Evolutionary conservation across 2,888 invertebrate genomes (phyloP).

Genomic region (Oscheius sp.): DNA sequence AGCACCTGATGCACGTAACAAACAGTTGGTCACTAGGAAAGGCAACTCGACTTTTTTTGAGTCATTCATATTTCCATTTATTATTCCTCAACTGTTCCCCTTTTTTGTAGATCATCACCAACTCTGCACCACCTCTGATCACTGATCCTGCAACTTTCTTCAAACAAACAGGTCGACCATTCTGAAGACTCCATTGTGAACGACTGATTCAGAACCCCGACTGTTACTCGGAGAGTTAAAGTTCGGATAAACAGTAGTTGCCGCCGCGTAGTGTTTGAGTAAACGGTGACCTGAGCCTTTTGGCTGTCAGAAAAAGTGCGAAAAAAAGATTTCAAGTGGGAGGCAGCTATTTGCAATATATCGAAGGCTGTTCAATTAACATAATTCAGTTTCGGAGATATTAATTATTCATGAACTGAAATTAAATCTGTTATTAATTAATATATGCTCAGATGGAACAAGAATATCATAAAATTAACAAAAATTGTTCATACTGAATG

Average conservation of each 20-base stretch:
- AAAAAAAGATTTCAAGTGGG: background rate
- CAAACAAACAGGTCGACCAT: background rate
- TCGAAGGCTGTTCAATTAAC: background rate
- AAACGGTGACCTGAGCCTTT: conserved; percentile 25
- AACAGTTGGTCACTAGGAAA: conserved; percentile 6
- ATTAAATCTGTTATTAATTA: conserved; percentile 29
- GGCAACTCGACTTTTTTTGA: background rate
- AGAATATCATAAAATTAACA: too few relatives aligned
- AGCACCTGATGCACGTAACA: background rate
- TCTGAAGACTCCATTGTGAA: background rate
- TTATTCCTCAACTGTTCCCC: background rate
- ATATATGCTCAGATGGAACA: too few relatives aligned
- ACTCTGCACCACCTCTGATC: too few relatives aligned
- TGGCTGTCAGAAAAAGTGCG: conserved; percentile 20
- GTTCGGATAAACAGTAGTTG: conserved; percentile 31
- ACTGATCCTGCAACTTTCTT: conserved; percentile 2
- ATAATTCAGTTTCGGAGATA: too few relatives aligned
- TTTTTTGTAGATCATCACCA: too few relatives aligned
- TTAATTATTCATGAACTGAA: conserved; percentile 19
- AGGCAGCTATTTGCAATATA: background rate
- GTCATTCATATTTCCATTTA: background rate
- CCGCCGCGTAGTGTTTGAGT: conserved; percentile 22
- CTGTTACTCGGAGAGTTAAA: conserved; percentile 18
- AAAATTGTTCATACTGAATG: too few relatives aligned
- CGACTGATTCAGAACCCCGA: background rate